A percentile compares a stretch with the other conserved stretches of the same genome.
Evolutionary conservation across 2,888 invertebrate genomes (phyloP).

Genomic region (Teleiodes luculella): DNA sequence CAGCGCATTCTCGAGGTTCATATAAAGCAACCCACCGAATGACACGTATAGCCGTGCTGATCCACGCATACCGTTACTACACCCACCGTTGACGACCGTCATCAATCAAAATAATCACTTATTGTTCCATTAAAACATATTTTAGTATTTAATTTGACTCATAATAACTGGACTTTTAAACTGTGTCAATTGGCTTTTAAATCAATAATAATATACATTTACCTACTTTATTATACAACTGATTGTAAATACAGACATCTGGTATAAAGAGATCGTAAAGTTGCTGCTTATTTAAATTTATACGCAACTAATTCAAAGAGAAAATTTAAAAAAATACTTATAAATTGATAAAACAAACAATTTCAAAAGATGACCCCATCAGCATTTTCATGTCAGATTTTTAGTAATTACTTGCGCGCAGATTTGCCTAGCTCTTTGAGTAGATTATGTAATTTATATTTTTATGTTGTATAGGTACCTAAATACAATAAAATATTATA

Average conservation of each 20-base stretch:
- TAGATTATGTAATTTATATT: too few relatives aligned
- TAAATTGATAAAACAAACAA: too few relatives aligned
- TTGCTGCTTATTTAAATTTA: neutral
- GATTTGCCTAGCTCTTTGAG: too few relatives aligned
- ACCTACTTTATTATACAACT: neutral
- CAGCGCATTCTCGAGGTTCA: neutral
- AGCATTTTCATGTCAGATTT: too few relatives aligned
- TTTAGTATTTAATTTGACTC: conserved; percentile 25
- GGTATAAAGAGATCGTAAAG: neutral
- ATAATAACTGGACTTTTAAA: conserved; percentile 19
- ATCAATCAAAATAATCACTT: conserved; percentile 64
- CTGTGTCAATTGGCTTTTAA: conserved; percentile 22
- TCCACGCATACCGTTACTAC: conserved; percentile 37
- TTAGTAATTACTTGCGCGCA: too few relatives aligned
- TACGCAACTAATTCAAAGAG: neutral
- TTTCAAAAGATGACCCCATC: too few relatives aligned
- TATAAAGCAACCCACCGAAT: neutral
- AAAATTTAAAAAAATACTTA: too few relatives aligned
- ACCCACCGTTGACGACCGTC: conserved; percentile 29
- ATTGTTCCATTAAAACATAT: conserved; percentile 50
- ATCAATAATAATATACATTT: neutral
- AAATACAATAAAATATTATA: too few relatives aligned
- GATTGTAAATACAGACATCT: neutral
- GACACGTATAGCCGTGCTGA: conserved; percentile 3
- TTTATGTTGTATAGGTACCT: too few relatives aligned